Evolutionary conservation across 2,797 vertebrate genomes (phyloP), one percentile per base, ranked within the genome.

Genomic region (Rhabdomys pumilio): DNA sequence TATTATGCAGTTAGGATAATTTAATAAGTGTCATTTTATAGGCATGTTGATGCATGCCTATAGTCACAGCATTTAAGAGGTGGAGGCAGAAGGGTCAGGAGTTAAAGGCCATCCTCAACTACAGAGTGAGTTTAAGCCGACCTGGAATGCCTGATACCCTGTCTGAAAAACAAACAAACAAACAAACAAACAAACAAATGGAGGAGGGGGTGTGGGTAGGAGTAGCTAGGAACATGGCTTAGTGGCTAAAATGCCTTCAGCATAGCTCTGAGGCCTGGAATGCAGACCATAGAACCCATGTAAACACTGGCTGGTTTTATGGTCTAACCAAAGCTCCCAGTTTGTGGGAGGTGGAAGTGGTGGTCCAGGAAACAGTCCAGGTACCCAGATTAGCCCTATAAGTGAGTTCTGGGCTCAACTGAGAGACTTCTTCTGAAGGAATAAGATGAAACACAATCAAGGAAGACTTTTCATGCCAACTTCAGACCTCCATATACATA

Each of bases 1-100:
- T 89, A 31, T 86, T 92, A 76, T 19, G 81, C 3, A 76, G 50
- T 87, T 92, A 88, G 69, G 50, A 79, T 20, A 73, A 41, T 57
- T 94, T 31, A 81, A 55, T 29, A 75, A 29, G 4, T 63, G 14
- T 65, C 59, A 22, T 76, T 85, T 55, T 26, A 63, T 29, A 85
- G 61, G 6, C 11, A 10, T 53, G 19, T 14, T 38, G 65, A 63
- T 50, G 5, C 47, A 38, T 53, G 22, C 65, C 65, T 86, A 8
- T 26, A 38, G 41, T 57, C 67, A 47, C 9, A 61, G 57, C 41
- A 63, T 31, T 61, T 57, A 4, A n/a, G 50, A 41, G 50, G 13
- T 41, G 2, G 15, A 41, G 11, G n/a, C 15, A 73, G 41, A 13
- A 89, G 15, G 38, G 7, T 24, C 38, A 61, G 7, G 41, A 15